phyloP scores from a whole-genome alignment of 2,113 vertebrate genomes.

The Python bivittatus region DNA sequence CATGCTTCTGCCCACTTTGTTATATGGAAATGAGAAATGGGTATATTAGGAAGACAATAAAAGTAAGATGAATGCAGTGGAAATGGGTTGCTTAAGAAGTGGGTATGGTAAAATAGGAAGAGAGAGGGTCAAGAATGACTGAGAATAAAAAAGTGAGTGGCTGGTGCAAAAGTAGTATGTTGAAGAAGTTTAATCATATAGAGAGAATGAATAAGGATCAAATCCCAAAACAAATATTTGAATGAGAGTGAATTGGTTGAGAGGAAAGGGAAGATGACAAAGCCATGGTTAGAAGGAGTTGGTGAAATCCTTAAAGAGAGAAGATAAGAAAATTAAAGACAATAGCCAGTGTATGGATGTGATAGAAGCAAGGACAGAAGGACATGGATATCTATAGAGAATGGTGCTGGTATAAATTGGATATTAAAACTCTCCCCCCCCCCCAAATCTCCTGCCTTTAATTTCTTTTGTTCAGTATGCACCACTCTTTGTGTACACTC shows the following conservation, averaged over 20 bases:
- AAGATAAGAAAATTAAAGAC: neutral
- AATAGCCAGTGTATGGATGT: neutral
- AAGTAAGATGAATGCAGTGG: neutral
- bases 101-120: neutral
- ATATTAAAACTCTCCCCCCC: neutral
- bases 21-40: neutral
- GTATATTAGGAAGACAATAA: neutral
- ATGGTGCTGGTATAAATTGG: neutral
- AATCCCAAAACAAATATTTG: too few species aligned
- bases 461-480: neutral
- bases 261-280: too few species aligned
- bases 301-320: neutral
- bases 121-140: neutral
- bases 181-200: neutral
- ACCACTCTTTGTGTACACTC: too few species aligned
- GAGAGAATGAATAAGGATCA: too few species aligned
- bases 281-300: neutral
- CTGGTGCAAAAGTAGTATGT: neutral
- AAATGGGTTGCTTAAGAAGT: neutral
- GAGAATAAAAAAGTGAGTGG: neutral
- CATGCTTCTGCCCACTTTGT: neutral
- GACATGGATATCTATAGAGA: neutral
- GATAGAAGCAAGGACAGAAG: neutral
- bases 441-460: neutral
- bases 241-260: too few species aligned